Base-by-base conservation (phyloP, 2,113 vertebrate species). In the Octodon degus region DNA sequence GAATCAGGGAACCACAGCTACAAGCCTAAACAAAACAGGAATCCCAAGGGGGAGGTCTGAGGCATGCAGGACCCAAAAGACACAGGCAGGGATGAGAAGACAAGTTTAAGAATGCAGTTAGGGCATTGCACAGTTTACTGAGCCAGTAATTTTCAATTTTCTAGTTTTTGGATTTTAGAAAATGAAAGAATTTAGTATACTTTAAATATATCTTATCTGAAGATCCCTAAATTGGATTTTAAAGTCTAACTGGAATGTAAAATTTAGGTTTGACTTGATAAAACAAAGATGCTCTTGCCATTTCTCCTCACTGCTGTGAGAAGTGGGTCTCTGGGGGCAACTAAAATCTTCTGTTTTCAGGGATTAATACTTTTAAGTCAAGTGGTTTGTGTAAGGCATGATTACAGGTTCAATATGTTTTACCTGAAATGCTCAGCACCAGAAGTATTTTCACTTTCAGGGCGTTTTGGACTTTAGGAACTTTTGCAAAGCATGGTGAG, bases 161-260 rank as follows among this genome's bases (percentile, higher is more conserved):
- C 27, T 55, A 55, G 30, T 82, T 81, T 93, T 16, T 16, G 80
- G 16, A 90, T 72, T 96, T 86, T 50, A 89, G 88, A 53, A 79
- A 65, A n/a, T 50, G 5, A 50, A 37, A 91, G 50, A 68, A 24
- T 70, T 43, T 37, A 63, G 25, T 81, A 53, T 53, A 25, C 17
- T 70, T 34, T 70, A 70, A 27, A 25, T 76, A 76, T 76, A 76
- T 4, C 81, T 70, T 50, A 27, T 8, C 14, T 17, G 27, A 86
- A 30, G 11, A 70, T 70, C 85, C 84, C 19, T 10, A 77, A 83
- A 70, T 24, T 22, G 84, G 8, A 85, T 62, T 0, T 53, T 37
- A 62, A 79, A 16, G 22, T 6, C 30, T 90, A 90, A 77, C 6
- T 68, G 60, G 79, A 74, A 89, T 43, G 58, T 84, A 55, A 83